phyloP scores from a whole-genome alignment of 2,888 invertebrate genomes.

The Drosophila demipolita region DNA sequence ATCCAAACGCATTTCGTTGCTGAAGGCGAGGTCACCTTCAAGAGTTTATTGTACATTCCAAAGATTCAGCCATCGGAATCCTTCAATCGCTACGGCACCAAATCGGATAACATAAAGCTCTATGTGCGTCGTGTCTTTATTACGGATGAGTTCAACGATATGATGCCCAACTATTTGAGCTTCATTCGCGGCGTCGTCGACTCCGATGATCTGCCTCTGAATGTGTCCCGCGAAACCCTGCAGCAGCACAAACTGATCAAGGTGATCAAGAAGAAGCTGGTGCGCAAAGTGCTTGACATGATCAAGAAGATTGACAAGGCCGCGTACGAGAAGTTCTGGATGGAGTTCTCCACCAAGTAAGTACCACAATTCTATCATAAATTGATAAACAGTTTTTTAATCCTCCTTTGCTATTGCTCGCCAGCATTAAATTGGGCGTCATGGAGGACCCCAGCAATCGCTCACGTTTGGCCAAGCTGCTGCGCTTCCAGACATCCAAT shows the following conservation, averaged over 20 bases:
- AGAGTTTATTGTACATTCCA: constrained; percentile 97
- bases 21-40: constrained; percentile 99
- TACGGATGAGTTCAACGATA: constrained; percentile 99
- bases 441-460: constrained; percentile 99
- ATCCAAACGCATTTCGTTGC: constrained; percentile 96
- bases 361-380: constrained; percentile 67
- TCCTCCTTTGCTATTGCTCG: constrained; percentile 36
- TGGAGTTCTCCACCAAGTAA: constrained; percentile 98
- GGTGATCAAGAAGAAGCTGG: constrained; percentile 99
- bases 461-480: constrained; percentile 96
- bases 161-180: constrained; percentile 98
- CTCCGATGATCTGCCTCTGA: constrained; percentile 98
- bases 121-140: constrained; percentile 99
- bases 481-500: constrained; percentile 94
- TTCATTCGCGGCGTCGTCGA: constrained; percentile 99
- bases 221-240: constrained; percentile 98
- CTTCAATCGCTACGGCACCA: constrained; percentile 98
- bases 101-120: constrained; percentile 97
- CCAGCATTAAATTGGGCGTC: constrained; percentile 95
- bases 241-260: constrained; percentile 99
- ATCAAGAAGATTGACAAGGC: constrained; percentile 97
- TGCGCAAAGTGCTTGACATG: constrained; percentile 98
- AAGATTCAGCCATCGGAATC: constrained; percentile 95
- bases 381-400: not conserved
- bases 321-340: constrained; percentile 98